A percentile compares a stretch with the other conserved stretches of the same genome.
These are phyloP conservation scores for Saccostrea echinata DNA, from an alignment of 1,140 invertebrate species.

Conservation along the genomic window DNA sequence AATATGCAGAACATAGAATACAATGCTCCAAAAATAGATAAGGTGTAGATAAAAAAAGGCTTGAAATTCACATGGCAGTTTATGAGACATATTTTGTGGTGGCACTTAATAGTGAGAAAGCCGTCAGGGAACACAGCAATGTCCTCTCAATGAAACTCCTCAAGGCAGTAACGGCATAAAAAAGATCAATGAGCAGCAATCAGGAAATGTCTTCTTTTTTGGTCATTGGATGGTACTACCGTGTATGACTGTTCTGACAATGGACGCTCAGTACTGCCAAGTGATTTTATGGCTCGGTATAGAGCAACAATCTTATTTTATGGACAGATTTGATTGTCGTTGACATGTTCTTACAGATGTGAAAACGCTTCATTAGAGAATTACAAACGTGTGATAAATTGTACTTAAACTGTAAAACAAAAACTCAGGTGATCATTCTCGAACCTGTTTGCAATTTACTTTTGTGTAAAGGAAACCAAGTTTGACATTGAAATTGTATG, in stretches of 20 bases:
- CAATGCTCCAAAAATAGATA: no score
- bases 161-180: not conserved
- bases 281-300: slow-evolving; percentile 11
- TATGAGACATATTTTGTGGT: not conserved
- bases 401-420: not conserved
- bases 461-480: no score
- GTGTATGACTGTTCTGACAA: slow-evolving; percentile 8
- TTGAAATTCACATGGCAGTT: not conserved
- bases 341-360: slow-evolving; percentile 23
- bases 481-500: no score
- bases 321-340: slow-evolving; percentile 5
- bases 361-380: not conserved
- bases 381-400: not conserved
- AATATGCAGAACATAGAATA: no score
- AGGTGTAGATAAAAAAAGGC: not conserved
- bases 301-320: slow-evolving; percentile 25
- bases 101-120: not conserved
- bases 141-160: not conserved
- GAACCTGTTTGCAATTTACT: not conserved
- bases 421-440: not conserved
- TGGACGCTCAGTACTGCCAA: slow-evolving; percentile 7
- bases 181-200: slow-evolving; percentile 28
- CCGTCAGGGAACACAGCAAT: not conserved
- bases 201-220: not conserved
- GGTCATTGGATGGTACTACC: not conserved